A percentile compares a stretch with the other conserved stretches of the same genome.
Conservation (phyloP, 2,113 vertebrate species). For the Eurystomus gularis region DNA sequence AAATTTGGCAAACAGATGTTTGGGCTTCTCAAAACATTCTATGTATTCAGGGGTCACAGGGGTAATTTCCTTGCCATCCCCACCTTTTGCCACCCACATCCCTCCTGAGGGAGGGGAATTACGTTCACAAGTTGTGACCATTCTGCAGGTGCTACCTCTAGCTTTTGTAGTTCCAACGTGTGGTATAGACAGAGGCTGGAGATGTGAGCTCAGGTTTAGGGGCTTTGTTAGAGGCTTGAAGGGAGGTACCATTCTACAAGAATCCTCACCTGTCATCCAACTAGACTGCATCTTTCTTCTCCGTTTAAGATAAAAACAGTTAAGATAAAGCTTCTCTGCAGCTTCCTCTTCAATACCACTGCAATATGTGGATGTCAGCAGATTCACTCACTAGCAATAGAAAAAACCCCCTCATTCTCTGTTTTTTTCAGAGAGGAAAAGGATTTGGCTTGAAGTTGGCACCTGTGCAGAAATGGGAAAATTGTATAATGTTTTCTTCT, state of each 20-base stretch:
- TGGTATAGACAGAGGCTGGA: background rate
- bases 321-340: background rate
- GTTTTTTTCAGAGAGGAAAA: background rate
- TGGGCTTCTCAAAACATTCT: background rate
- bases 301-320: background rate
- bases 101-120: background rate
- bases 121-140: fast-evolving
- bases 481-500: background rate
- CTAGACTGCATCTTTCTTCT: background rate
- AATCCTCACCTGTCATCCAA: background rate
- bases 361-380: background rate
- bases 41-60: background rate
- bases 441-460: background rate
- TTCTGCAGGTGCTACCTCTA: background rate
- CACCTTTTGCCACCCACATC: background rate
- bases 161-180: background rate
- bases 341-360: background rate
- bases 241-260: background rate
- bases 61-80: background rate
- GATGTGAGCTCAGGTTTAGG: background rate
- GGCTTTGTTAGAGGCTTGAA: background rate
- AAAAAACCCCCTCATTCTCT: fast-evolving
- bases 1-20: background rate
- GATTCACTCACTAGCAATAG: background rate
- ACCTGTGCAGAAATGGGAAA: background rate